Conservation (phyloP, 2,888 invertebrate genomes). For the Chirona hameri region DNA sequence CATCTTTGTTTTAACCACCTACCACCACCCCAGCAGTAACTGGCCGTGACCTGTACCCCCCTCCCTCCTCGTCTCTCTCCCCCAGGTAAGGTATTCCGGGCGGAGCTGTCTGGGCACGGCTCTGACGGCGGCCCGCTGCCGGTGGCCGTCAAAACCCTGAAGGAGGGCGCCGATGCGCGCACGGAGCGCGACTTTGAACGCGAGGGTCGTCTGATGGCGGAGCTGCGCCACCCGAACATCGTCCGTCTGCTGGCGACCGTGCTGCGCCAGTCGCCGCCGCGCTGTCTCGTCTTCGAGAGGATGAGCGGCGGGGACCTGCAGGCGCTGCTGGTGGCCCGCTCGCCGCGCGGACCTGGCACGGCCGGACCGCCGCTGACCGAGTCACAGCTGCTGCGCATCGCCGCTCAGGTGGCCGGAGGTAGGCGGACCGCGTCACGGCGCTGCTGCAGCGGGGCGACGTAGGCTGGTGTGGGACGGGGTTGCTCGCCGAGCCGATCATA, state of each 20-base stretch:
- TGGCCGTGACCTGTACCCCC: not conserved
- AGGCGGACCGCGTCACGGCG: not conserved
- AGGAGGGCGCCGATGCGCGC: conserved; percentile 87
- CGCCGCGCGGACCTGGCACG: conserved; percentile 59
- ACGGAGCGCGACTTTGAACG: conserved; percentile 87
- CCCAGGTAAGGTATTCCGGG: conserved; percentile 85
- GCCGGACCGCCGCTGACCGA: conserved; percentile 63
- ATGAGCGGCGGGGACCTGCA: conserved; percentile 97
- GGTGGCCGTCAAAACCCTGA: conserved; percentile 90
- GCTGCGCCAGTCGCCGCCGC: conserved; percentile 64
- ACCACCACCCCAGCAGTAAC: too few species aligned
- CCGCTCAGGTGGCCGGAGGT: conserved; percentile 72
- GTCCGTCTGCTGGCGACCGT: conserved; percentile 91
- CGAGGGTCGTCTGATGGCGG: conserved; percentile 91
- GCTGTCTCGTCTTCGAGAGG: conserved; percentile 68
- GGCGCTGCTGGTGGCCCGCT: conserved; percentile 87
- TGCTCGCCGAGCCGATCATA: too few species aligned
- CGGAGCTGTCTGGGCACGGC: conserved; percentile 62
- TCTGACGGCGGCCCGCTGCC: conserved; percentile 45
- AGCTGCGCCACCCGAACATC: conserved; percentile 91
- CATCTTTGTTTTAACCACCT: too few species aligned
- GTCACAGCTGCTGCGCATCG: conserved; percentile 82
- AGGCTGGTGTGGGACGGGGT: too few species aligned
- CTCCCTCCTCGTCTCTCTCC: conserved; percentile 27
- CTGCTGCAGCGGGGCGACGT: too few species aligned